phyloP scores from a whole-genome alignment of 2,888 invertebrate species.

The Cryptophagus acutangulus region DNA sequence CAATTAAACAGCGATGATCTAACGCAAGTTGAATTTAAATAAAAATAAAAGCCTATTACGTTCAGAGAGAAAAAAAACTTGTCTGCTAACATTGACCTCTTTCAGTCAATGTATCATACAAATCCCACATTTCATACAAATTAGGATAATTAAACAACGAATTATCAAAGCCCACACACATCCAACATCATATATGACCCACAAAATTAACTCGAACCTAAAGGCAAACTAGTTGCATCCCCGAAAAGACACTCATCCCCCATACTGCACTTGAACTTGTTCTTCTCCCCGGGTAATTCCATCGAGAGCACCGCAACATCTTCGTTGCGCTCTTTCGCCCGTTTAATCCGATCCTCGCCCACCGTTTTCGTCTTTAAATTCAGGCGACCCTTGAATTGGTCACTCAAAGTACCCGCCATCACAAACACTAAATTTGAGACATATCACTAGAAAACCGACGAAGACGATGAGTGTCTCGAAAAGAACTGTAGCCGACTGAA shows the following conservation, averaged over 20 bases:
- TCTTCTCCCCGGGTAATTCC: slow-evolving; percentile 70
- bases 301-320: slow-evolving; percentile 83
- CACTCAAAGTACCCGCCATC: slow-evolving; percentile 78
- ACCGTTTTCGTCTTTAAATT: slow-evolving; percentile 73
- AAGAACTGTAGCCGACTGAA: slow-evolving; percentile 35
- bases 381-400: slow-evolving; percentile 68
- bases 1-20: no score
- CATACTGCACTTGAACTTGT: slow-evolving; percentile 69
- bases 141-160: no score
- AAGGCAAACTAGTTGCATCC: slow-evolving; percentile 69
- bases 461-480: slow-evolving; percentile 26
- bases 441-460: neutral
- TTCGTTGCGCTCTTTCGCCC: slow-evolving; percentile 77
- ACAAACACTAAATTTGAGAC: no score
- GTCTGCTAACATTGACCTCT: no score
- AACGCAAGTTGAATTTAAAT: no score
- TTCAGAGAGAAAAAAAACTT: no score
- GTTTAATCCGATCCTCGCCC: slow-evolving; percentile 75
- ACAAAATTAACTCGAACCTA: slow-evolving; percentile 57
- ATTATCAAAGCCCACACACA: no score
- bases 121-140: no score
- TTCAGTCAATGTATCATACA: no score
- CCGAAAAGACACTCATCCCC: slow-evolving; percentile 71
- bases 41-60: no score
- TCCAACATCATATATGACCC: neutral